phyloP scores from a whole-genome alignment of 2,113 vertebrate genomes.

The Corythoichthys intestinalis region DNA sequence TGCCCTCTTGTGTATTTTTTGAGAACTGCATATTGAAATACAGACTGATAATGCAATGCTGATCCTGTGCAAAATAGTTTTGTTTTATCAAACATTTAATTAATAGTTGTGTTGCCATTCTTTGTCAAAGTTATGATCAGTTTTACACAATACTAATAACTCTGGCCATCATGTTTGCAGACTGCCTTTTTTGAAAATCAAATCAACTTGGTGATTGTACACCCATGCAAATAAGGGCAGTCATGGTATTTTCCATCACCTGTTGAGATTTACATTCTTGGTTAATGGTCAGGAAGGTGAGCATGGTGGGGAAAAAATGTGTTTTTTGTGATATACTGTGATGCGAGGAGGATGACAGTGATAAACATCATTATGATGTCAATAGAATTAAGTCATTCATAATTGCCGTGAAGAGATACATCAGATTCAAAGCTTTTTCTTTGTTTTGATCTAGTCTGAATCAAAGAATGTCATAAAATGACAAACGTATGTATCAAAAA shows the following conservation, averaged over 20 bases:
- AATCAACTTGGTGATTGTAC: conserved; percentile 58
- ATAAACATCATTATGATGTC: not conserved
- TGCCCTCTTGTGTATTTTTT: conserved; percentile 45
- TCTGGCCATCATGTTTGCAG: conserved; percentile 5
- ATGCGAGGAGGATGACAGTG: not conserved
- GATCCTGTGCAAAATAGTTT: not conserved
- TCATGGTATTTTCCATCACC: conserved; percentile 69
- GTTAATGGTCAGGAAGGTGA: conserved; percentile 47
- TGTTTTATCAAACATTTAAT: not conserved
- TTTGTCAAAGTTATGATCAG: not conserved
- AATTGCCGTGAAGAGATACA: not conserved
- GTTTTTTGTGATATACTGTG: not conserved
- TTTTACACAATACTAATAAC: not conserved
- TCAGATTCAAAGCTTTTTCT: not conserved
- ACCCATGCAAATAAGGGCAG: conserved; percentile 69
- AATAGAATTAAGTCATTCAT: not conserved
- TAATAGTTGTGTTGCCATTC: not conserved
- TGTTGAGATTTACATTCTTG: conserved; percentile 68
- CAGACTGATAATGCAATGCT: not conserved
- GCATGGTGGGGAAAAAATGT: conserved; percentile 1
- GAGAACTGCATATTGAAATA: conserved; percentile 5
- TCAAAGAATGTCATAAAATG: not conserved
- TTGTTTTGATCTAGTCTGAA: conserved; percentile 3
- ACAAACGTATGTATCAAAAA: not conserved
- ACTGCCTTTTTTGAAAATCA: conserved; percentile 73